Evolutionary conservation across 1,140 invertebrate species (phyloP), one percentile per base, ranked within the genome.

Genomic region (Pseudomyrmex dendroicus): DNA sequence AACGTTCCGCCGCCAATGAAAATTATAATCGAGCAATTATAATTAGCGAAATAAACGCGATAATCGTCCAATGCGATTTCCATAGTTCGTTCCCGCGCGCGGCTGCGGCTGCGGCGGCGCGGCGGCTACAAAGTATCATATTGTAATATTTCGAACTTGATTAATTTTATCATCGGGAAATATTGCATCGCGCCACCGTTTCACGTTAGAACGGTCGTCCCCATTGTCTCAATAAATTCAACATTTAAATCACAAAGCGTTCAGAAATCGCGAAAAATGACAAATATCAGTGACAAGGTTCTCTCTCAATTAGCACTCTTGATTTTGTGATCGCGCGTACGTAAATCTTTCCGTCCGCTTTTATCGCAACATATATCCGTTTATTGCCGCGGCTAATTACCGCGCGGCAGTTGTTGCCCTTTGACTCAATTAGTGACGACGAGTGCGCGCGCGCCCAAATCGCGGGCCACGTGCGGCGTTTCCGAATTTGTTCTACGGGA

Each of bases 381-480:
- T 80, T 70, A 80, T 61, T 50, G 54, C 44, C 22, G 35, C 50
- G 50, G 66, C 54, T 80, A 80, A 80, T 80, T 80, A 80, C 7
- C 66, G 15, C 66, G 15, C 66, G 44, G 76, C 54, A 70, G 54
- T 68, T 77, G 54, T 68, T 77, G 67, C 72, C 64, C 86, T 77
- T 72, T 83, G 72, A 67, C 76, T 57, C 84, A 80, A 77, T 83
- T 73, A 83, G 50, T 83, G 86, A 59, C 77, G 73, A 68, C 54
- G 85, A 86, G 20, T 82, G 77, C 85, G 72, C 72, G 57, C 78
- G 48, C 61, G 77, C 35, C 5, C 7, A 83, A 76, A 67, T 50
- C 8, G 35, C 66, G 54, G 54, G 70, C 64, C 86, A 86, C 86
- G 86, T 86, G 86, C 78, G 86, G 59, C 61, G 67, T 80, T 80